Conservation (phyloP, 2,113 vertebrate species). For the Nothobranchius furzeri region DNA sequence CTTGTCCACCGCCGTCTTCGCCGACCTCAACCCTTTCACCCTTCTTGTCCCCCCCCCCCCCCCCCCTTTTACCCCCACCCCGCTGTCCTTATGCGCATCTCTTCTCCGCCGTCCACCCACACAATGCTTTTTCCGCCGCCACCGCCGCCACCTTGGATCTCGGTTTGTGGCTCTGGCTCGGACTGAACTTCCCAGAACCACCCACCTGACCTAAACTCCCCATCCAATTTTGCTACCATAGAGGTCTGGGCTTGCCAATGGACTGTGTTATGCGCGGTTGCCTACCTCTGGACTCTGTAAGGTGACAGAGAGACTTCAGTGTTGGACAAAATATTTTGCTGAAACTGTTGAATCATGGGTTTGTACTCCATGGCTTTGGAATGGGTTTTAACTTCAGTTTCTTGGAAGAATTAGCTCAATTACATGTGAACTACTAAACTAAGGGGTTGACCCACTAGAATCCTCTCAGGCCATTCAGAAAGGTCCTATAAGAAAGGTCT, state of each 20-base stretch:
- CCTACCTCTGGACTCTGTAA: slow-evolving; percentile 32
- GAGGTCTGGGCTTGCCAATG: slow-evolving; percentile 41
- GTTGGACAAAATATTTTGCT: slow-evolving; percentile 54
- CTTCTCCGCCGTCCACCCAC: slow-evolving; percentile 71
- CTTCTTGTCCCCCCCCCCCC: slow-evolving; percentile 9
- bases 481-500: slow-evolving; percentile 64
- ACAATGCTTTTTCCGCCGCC: slow-evolving; percentile 65
- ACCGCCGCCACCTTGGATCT: slow-evolving; percentile 69
- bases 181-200: slow-evolving; percentile 65
- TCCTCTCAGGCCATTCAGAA: slow-evolving; percentile 58
- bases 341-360: slow-evolving; percentile 44
- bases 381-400: slow-evolving; percentile 24
- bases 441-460: slow-evolving; percentile 12
- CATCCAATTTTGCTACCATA: slow-evolving; percentile 39
- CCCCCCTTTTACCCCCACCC: slow-evolving; percentile 9
- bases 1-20: slow-evolving; percentile 72
- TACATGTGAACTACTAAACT: slow-evolving; percentile 4
- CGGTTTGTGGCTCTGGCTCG: slow-evolving; percentile 65
- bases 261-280: slow-evolving; percentile 49
- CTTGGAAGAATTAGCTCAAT: slow-evolving; percentile 10
- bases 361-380: slow-evolving; percentile 40
- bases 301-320: slow-evolving; percentile 40
- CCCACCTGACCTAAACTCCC: slow-evolving; percentile 59
- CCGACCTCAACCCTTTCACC: slow-evolving; percentile 53
- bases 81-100: slow-evolving; percentile 63